phyloP scores from a whole-genome alignment of 2,888 invertebrate genomes.

The Matsumyia berberina region DNA sequence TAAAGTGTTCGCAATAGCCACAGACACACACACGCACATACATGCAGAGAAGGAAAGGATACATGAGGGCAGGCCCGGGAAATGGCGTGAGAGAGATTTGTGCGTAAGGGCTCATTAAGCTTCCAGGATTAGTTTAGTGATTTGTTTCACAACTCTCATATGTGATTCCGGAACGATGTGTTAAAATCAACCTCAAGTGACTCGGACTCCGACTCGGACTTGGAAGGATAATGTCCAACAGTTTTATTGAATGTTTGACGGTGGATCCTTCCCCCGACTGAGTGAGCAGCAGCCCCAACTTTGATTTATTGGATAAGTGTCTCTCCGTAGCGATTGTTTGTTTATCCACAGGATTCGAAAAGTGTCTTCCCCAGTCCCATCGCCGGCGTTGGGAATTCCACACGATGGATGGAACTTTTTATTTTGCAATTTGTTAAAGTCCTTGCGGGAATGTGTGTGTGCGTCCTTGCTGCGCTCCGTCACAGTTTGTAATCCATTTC shows the following conservation, averaged over 20 bases:
- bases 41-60: too few species aligned
- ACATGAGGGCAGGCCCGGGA: conserved; percentile 15
- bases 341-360: conserved; percentile 45
- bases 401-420: conserved; percentile 64
- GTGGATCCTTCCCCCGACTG: conserved; percentile 5
- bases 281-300: conserved; percentile 16
- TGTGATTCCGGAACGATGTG: conserved; percentile 67
- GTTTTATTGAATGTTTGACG: conserved; percentile 70
- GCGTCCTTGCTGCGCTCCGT: conserved; percentile 36
- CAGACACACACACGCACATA: conserved; percentile 36
- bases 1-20: conserved; percentile 41
- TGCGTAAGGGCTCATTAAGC: conserved; percentile 73
- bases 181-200: conserved; percentile 62
- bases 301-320: conserved; percentile 60
- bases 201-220: conserved; percentile 1
- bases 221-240: conserved; percentile 57
- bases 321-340: conserved; percentile 47
- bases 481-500: conserved; percentile 68
- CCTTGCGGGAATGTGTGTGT: conserved; percentile 52
- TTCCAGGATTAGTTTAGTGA: conserved; percentile 71
- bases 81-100: conserved; percentile 61
- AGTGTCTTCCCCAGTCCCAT: conserved; percentile 28
- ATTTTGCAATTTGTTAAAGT: conserved; percentile 71
- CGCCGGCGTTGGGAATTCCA: neutral
- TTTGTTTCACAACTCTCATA: conserved; percentile 68